phyloP scores from a whole-genome alignment of 2,888 invertebrate genomes.

The Chrysolina oricalcia region DNA sequence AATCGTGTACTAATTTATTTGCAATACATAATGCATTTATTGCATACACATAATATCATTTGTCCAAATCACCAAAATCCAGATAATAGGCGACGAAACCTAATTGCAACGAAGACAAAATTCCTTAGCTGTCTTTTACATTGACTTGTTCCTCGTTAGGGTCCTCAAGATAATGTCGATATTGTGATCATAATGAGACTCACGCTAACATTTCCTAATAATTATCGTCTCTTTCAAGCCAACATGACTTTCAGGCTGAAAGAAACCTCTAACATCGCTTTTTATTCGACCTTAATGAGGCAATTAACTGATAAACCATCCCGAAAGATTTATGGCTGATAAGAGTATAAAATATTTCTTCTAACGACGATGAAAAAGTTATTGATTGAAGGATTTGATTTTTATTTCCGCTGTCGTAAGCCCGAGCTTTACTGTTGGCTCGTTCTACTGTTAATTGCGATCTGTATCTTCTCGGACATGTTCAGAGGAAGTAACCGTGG shows the following conservation, averaged over 20 bases:
- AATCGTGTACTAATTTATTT: too few species aligned
- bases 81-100: background rate
- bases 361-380: slow-evolving; percentile 29
- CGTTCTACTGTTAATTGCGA: slow-evolving; percentile 13
- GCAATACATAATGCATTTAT: too few species aligned
- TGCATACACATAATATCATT: too few species aligned
- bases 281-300: slow-evolving; percentile 35
- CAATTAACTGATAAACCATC: slow-evolving; percentile 36
- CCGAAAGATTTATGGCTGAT: slow-evolving; percentile 34
- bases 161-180: slow-evolving; percentile 9
- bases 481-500: background rate
- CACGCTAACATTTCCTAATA: slow-evolving; percentile 25
- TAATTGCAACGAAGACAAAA: background rate
- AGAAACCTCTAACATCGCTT: slow-evolving; percentile 29
- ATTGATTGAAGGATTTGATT: slow-evolving; percentile 38
- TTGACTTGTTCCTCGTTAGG: background rate
- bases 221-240: slow-evolving; percentile 28
- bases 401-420: slow-evolving; percentile 28
- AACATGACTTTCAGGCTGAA: slow-evolving; percentile 20
- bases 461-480: background rate
- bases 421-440: slow-evolving; percentile 10
- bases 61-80: background rate
- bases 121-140: background rate
- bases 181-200: slow-evolving; percentile 22
- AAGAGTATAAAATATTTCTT: slow-evolving; percentile 28